Conservation (phyloP, 2,113 vertebrate species). For the Danio rerio region GRCz12tu NC_133189.1:13195001-13195500, state of each 20-base stretch:
- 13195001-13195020: too few species aligned
- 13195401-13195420: slow-evolving; percentile 83
- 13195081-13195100: neutral
- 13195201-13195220: neutral
- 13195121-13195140: neutral
- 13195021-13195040: too few species aligned
- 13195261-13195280: neutral
- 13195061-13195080: neutral
- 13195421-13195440: slow-evolving; percentile 78
- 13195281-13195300: slow-evolving; percentile 8
- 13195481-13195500: slow-evolving; percentile 70
- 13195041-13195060: too few species aligned
- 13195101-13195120: neutral
- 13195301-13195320: slow-evolving; percentile 42
- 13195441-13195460: slow-evolving; percentile 62
- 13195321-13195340: slow-evolving; percentile 54
- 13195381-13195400: slow-evolving; percentile 45
- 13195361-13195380: slow-evolving; percentile 54
- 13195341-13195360: slow-evolving; percentile 68
- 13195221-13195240: neutral
- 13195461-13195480: slow-evolving; percentile 71
- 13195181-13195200: neutral
- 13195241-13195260: neutral
- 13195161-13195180: neutral
- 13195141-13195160: neutral